Base-by-base conservation (phyloP, 2,797 vertebrate genomes). In the Halcyon chelicuti region DNA sequence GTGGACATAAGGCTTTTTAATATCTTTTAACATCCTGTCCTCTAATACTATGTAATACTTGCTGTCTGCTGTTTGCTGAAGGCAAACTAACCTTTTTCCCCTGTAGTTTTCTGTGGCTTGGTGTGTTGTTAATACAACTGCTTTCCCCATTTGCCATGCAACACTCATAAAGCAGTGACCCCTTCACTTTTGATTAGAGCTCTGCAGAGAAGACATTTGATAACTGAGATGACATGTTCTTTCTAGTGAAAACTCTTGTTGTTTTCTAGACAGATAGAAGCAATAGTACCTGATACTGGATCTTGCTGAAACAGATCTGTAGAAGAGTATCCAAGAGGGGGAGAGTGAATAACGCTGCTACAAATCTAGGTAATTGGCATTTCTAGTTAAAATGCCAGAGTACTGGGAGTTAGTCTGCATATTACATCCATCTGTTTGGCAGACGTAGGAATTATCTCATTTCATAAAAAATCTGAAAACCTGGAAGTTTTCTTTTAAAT, bases 381-480 rank as follows among this genome's bases (percentile, higher is more conserved):
- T 90, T 86, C 71, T 67, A 63, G 37, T 71, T 74, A 67, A 63
- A 91, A 79, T 58, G 55, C 15, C 60, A 57, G 25, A 47, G 47
- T 74, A 28, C 65, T 89, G 82, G 72, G 85, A 77, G 33, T 49
- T 77, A 87, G 78, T 28, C 55, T 85, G 81, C 35, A 29, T 76
- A 10, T 71, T 51, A 26, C 23, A 93, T 39, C 22, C 61, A 87
- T 61, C 63, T 71, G 33, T 14, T 39, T 85, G 52, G 31, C 78
- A 87, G 65, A 47, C 52, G 19, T 8, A 87, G 47, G 63, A 81
- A 68, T 66, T 8, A 26, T 63, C 15, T 76, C 8, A 33, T 67
- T 86, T 94, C 61, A 35, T 68, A 80, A 74, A n/a, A 83, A 71
- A 73, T 71, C 15, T 44, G 67, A 92, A 87, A 54, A 57, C 21